A percentile compares a stretch with the other conserved stretches of the same genome.
These are phyloP conservation scores for Gari tellinella DNA, from an alignment of 2,888 invertebrate genomes.

Conservation along the genomic window DNA sequence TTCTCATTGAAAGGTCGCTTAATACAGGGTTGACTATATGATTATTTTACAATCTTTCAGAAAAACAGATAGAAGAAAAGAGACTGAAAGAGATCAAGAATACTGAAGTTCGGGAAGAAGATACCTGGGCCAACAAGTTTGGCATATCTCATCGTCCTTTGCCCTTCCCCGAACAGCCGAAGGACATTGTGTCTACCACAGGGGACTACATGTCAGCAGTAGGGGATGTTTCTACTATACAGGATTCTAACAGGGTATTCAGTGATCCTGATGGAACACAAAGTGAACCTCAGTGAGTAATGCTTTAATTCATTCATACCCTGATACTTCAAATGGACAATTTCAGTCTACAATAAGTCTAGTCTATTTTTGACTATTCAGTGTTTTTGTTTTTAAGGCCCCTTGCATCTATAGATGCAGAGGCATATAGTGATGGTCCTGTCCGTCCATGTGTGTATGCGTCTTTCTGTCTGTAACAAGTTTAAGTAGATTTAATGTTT, in stretches of 20 bases:
- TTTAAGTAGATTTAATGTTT: no score
- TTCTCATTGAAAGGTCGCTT: no score
- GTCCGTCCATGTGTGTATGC: no score
- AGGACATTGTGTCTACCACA: conserved; percentile 40
- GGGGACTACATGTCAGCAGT: conserved; percentile 31
- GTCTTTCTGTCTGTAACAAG: no score
- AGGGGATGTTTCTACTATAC: conserved; percentile 2
- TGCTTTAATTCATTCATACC: background rate
- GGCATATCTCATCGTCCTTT: conserved; percentile 51
- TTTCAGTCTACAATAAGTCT: background rate
- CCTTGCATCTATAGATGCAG: no score
- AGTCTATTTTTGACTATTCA: no score
- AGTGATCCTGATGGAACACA: conserved; percentile 12
- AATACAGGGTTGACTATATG: no score
- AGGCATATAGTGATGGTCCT: no score
- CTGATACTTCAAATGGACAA: background rate
- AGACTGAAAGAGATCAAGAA: conserved; percentile 70
- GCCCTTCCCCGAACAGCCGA: conserved; percentile 60
- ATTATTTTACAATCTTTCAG: conserved; percentile 33
- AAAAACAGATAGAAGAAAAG: conserved; percentile 83
- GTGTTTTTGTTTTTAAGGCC: no score
- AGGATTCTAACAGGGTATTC: conserved; percentile 15
- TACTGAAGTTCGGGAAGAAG: conserved; percentile 47
- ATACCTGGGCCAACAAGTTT: conserved; percentile 76
- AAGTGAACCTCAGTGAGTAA: conserved; percentile 13